Percentiles rank a stretch among this genome's conserved stretches.
Conservation (phyloP, 2,113 vertebrate species). For the Lontra canadensis region DNA sequence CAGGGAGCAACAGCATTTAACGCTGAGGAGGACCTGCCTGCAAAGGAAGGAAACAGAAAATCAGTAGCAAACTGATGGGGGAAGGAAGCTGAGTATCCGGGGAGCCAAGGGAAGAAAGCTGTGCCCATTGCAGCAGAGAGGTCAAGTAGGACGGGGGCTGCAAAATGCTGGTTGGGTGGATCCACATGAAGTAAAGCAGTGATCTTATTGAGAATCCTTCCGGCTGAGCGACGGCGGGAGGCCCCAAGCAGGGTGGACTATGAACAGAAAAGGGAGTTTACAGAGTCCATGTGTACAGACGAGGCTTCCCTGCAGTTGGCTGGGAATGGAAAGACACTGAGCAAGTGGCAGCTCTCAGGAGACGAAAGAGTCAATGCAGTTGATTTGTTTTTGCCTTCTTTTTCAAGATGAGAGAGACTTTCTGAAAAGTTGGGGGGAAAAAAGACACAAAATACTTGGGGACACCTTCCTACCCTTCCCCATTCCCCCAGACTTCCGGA, state of each 20-base stretch:
- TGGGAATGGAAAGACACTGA: neutral
- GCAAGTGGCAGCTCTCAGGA: neutral
- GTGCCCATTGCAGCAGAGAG: neutral
- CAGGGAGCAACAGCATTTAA: neutral
- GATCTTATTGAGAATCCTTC: neutral
- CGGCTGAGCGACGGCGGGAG: neutral
- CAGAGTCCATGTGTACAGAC: neutral
- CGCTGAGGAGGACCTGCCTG: neutral
- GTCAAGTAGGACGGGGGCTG: neutral
- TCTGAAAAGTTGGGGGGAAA: neutral
- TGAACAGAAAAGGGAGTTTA: neutral
- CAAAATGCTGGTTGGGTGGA: neutral
- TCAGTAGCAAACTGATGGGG: neutral
- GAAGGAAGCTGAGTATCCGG: neutral
- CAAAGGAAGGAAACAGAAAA: neutral
- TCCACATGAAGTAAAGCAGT: neutral
- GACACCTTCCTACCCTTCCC: neutral
- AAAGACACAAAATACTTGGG: neutral
- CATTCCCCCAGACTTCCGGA: neutral
- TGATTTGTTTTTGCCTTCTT: neutral
- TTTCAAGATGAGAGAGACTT: neutral
- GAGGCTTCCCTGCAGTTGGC: neutral
- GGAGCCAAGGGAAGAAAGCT: neutral
- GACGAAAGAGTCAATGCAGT: neutral
- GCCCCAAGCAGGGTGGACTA: neutral